These are phyloP conservation scores for Carassius gibelio DNA, from an alignment of 2,113 vertebrate genomes.

Conservation along the genomic window DNA sequence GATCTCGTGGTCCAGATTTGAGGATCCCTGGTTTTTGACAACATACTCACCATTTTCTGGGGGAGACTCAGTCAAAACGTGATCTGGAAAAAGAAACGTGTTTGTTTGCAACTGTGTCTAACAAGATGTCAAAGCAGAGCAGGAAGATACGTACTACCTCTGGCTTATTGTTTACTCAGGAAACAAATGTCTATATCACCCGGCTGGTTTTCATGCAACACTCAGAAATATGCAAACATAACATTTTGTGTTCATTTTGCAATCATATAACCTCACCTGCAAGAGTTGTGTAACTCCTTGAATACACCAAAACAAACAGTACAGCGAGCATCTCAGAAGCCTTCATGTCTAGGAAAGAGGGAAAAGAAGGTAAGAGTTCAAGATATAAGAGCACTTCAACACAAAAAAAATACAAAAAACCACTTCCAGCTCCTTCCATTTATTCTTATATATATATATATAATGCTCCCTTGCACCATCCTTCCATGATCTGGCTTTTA, in stretches of 20 bases:
- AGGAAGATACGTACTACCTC: conserved; percentile 59
- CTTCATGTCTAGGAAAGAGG: conserved; percentile 70
- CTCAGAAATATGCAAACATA: background rate
- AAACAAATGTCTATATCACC: conserved; percentile 33
- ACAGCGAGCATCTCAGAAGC: conserved; percentile 58
- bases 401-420: background rate
- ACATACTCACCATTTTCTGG: background rate
- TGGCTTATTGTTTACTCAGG: conserved; percentile 51
- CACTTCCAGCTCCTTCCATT: background rate
- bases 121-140: conserved; percentile 11
- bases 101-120: background rate
- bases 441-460: background rate
- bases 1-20: too few species aligned
- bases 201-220: conserved; percentile 15
- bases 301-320: conserved; percentile 59
- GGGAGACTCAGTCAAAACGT: background rate
- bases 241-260: background rate
- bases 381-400: background rate
- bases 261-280: conserved; percentile 64
- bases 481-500: background rate
- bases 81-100: background rate
- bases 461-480: background rate
- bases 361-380: background rate
- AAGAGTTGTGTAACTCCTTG: conserved; percentile 56
- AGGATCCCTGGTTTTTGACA: background rate